These are phyloP conservation scores for Myzus persicae DNA, from an alignment of 1,140 invertebrate species.

Conservation along the genomic window DNA sequence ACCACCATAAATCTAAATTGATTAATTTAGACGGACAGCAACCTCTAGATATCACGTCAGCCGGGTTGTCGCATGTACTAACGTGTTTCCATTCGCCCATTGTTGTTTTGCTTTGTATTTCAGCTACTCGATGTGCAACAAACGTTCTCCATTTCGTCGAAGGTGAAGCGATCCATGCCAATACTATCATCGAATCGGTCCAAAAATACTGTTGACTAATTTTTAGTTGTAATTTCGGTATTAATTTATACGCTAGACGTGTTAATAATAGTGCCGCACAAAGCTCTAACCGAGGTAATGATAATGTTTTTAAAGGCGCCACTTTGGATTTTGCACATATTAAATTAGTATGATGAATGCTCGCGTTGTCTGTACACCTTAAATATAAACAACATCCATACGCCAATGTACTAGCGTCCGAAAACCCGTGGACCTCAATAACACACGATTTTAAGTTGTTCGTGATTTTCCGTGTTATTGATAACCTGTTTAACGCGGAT, in stretches of 20 bases:
- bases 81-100: conserved; percentile 61
- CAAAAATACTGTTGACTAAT: conserved; percentile 45
- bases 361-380: not conserved
- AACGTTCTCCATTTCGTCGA: conserved; percentile 47
- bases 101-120: conserved; percentile 62
- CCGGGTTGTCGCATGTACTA: conserved; percentile 61
- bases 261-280: conserved; percentile 65
- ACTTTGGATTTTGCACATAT: conserved; percentile 52
- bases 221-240: conserved; percentile 26
- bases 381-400: conserved; percentile 62
- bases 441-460: not conserved
- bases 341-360: conserved; percentile 1
- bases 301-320: conserved; percentile 44
- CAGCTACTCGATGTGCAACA: conserved; percentile 54
- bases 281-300: conserved; percentile 65
- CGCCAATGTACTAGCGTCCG: conserved; percentile 62
- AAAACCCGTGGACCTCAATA: conserved; percentile 62
- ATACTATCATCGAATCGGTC: conserved; percentile 53
- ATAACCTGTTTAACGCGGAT: not conserved
- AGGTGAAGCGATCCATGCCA: conserved; percentile 52
- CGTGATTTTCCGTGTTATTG: not conserved
- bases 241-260: conserved; percentile 62
- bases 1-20: conserved; percentile 57
- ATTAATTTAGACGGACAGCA: conserved; percentile 47
- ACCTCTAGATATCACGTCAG: conserved; percentile 62